These are phyloP conservation scores for Pseudomugil gertrudae DNA, from an alignment of 2,797 vertebrate species.

Conservation along the genomic window DNA sequence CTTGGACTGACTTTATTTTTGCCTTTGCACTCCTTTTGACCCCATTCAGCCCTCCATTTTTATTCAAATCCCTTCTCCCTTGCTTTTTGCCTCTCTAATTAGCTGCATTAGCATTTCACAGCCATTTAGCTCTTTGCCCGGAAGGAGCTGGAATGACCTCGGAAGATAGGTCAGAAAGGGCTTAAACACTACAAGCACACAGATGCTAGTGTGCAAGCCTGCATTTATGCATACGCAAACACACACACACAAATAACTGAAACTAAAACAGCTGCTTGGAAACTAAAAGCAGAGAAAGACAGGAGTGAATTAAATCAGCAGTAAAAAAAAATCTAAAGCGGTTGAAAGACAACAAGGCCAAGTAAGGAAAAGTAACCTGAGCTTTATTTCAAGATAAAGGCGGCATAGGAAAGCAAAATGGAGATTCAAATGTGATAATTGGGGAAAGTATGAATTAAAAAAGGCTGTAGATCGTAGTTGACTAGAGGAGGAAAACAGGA, in stretches of 20 bases:
- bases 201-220: conserved; percentile 45
- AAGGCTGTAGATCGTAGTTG: conserved; percentile 22
- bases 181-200: conserved; percentile 51
- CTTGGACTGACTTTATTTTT: conserved; percentile 66
- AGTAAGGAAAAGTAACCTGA: conserved; percentile 6
- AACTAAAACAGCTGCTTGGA: too few relatives aligned
- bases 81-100: conserved; percentile 72
- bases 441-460: conserved; percentile 19
- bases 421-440: conserved; percentile 9
- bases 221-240: conserved; percentile 22
- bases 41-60: conserved; percentile 42
- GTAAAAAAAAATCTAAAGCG: not conserved
- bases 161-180: conserved; percentile 60
- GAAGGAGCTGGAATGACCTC: conserved; percentile 70
- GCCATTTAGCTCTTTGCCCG: conserved; percentile 69
- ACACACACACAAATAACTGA: conserved; percentile 19
- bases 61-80: conserved; percentile 44
- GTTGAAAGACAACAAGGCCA: not conserved
- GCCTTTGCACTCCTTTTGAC: conserved; percentile 69
- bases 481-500: conserved; percentile 41
- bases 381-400: conserved; percentile 14
- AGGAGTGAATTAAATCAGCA: not conserved
- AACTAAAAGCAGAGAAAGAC: conserved; percentile 15
- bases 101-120: conserved; percentile 79
- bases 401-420: conserved; percentile 7